Evolutionary conservation across 2,113 vertebrate genomes (phyloP).

Genomic region (Eclectus roratus): DNA sequence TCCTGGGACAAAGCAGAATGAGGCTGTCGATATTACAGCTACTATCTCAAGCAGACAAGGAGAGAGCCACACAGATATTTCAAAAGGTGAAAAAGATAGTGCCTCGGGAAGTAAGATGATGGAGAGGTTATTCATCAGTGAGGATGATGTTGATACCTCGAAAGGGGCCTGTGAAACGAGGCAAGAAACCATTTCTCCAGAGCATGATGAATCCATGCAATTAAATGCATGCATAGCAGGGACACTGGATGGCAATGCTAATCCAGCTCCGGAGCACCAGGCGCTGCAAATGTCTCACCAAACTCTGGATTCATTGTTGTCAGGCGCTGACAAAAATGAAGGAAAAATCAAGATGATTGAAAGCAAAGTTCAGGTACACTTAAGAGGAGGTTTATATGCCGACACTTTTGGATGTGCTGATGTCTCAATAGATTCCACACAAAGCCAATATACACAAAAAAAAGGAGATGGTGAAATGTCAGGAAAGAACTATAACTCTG

Average conservation of each 20-base stretch:
- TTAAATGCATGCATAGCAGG: conserved; percentile 3
- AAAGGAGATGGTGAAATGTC: background rate
- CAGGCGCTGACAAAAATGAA: conserved; percentile 37
- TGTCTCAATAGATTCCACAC: conserved; percentile 7
- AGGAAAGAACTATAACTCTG: background rate
- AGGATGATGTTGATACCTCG: background rate
- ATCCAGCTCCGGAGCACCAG: conserved; percentile 43
- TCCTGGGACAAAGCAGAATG: conserved; percentile 21
- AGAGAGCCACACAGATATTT: conserved; percentile 6
- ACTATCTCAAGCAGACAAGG: background rate
- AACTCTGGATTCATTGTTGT: conserved; percentile 19
- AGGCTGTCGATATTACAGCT: background rate
- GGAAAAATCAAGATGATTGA: conserved; percentile 19
- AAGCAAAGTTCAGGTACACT: conserved; percentile 33
- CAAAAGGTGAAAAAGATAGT: conserved; percentile 19
- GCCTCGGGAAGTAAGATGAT: background rate
- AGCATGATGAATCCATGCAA: conserved; percentile 21
- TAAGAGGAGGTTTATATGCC: conserved; percentile 33
- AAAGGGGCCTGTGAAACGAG: background rate
- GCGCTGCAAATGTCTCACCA: background rate
- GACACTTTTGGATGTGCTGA: background rate
- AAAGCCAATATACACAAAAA: background rate
- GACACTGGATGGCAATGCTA: conserved; percentile 69
- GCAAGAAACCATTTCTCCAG: background rate
- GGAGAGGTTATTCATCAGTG: conserved; percentile 42